Evolutionary conservation across 2,888 invertebrate genomes (phyloP), one percentile per base, ranked within the genome.

Genomic region (Epinotia brunnichana): DNA sequence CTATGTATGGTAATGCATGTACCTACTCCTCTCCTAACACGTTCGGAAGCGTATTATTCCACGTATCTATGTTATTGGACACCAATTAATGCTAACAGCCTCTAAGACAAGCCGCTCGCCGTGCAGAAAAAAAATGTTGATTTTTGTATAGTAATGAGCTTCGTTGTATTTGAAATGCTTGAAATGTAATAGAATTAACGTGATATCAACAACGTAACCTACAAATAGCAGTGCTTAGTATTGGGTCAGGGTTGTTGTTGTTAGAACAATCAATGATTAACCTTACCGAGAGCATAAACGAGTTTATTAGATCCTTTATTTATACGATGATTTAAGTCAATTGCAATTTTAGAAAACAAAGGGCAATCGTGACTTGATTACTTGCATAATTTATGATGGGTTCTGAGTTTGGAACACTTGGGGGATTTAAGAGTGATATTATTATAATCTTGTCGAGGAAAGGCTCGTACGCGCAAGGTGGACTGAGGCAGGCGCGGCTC

Each of bases 181-280:
- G 48, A 63, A 59, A 39, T 59, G 35, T n/a, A 17, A 35, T 17
- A 39, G 39, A 24, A 63, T 44, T 62, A 64, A 15, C 24, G 39
- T 39, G 10, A 24, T 57, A 41, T 11, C 41, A 57, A 11, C 9
- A 17, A 48, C 44, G 48, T 21, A 53, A 29, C 62, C 48, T 62
- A 62, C 48, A 62, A 35, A 53, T 48, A 68, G 57, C 48, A 5
- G 39, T 64, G 35, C 17, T n/a, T 62, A 59, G 51, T 64, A 56
- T 63, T 51, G 15, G 70, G 70, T 70, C 70, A 70, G 51, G 70
- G 70, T 24, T 62, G 57, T 39, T 39, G 70, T 57, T 57, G 57
- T 70, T 35, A 70, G 57, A 68, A 59, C 59, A 59, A 68, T 59
- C 48, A 54, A 41, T 56, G 41, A 66, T 60, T 54, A 71, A 61